These are phyloP conservation scores for Paedocypris sp. DNA, from an alignment of 2,113 vertebrate genomes.

Conservation along the genomic window DNA sequence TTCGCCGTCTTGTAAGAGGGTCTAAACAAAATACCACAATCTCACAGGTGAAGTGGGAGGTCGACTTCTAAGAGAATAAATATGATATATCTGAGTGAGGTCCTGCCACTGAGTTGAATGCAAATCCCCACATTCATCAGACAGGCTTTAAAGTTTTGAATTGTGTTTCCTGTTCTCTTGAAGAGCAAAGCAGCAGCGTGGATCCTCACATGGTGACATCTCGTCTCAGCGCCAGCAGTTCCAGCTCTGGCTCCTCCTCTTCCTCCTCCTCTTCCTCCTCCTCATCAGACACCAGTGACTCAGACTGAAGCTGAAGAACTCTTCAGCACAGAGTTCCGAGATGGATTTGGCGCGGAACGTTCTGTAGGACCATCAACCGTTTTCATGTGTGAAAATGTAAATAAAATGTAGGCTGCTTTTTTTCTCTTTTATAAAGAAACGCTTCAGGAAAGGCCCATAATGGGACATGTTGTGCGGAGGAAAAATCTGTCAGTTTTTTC, in stretches of 20 bases:
- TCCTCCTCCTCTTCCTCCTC: constrained; percentile 75
- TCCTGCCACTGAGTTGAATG: too few relatives aligned
- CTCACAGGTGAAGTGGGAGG: too few relatives aligned
- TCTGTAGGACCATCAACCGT: constrained; percentile 36
- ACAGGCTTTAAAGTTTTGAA: too few relatives aligned
- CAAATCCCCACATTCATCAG: too few relatives aligned
- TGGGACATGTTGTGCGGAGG: constrained; percentile 41
- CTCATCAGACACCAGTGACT: constrained; percentile 86
- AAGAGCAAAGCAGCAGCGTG: constrained; percentile 57
- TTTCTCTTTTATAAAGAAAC: constrained; percentile 72
- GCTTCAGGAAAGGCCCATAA: constrained; percentile 58
- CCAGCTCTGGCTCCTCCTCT: constrained; percentile 71
- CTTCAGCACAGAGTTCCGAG: not conserved
- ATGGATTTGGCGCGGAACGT: too few relatives aligned
- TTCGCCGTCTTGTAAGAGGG: too few relatives aligned
- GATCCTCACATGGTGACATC: constrained; percentile 64
- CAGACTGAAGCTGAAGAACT: constrained; percentile 73
- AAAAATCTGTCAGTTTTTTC: not conserved
- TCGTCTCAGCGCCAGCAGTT: constrained; percentile 83
- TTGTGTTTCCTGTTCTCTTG: constrained; percentile 42
- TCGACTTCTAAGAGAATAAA: too few relatives aligned
- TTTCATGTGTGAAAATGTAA: constrained; percentile 55
- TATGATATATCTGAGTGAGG: too few relatives aligned
- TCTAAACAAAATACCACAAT: too few relatives aligned
- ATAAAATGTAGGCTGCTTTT: constrained; percentile 43